Conservation (phyloP, 2,113 vertebrate species). For the Brienomyrus longianalis region DNA sequence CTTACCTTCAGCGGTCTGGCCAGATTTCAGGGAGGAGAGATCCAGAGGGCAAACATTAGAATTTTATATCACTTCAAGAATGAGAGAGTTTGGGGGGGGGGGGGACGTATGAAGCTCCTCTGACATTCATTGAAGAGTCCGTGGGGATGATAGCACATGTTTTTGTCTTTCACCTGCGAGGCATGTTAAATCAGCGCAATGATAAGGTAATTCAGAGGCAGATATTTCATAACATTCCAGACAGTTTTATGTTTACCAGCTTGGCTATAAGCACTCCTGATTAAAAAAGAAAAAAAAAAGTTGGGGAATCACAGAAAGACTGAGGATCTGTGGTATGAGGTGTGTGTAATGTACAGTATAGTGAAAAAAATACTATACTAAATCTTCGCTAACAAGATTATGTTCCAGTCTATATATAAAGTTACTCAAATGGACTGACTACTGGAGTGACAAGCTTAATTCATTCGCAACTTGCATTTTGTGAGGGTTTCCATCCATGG, state of each 20-base stretch:
- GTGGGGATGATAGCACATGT: constrained; percentile 79
- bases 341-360: not conserved
- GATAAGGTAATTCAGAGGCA: constrained; percentile 80
- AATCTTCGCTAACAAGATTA: not conserved
- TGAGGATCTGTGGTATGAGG: not conserved
- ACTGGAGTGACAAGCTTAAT: not conserved
- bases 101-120: constrained; percentile 62
- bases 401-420: not conserved
- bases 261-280: constrained; percentile 62
- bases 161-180: constrained; percentile 82
- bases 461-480: not conserved
- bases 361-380: not conserved
- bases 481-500: not conserved
- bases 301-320: not conserved
- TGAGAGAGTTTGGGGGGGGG: constrained; percentile 53
- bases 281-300: constrained; percentile 31
- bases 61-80: constrained; percentile 59
- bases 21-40: constrained; percentile 70
- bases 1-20: constrained; percentile 76
- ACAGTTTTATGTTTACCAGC: constrained; percentile 75
- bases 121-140: constrained; percentile 78
- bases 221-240: constrained; percentile 75
- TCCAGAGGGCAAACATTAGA: constrained; percentile 52
- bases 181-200: constrained; percentile 80
- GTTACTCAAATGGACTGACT: not conserved